phyloP scores from a whole-genome alignment of 2,113 vertebrate genomes.

The Hepsetus odoe region DNA sequence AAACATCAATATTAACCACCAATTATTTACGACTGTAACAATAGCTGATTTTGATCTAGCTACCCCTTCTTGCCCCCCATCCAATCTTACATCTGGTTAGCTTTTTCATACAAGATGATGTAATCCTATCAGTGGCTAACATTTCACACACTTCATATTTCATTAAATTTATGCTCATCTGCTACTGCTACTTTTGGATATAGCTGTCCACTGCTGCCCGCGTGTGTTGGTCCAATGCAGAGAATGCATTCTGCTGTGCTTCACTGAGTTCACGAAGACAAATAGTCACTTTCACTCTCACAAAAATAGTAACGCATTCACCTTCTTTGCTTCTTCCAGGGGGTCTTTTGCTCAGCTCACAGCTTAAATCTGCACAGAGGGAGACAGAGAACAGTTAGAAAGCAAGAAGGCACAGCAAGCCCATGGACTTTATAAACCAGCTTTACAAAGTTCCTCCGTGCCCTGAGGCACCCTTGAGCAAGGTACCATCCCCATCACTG shows the following conservation, averaged over 20 bases:
- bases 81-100: neutral
- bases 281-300: too few species aligned
- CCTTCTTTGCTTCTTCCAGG: constrained; percentile 71
- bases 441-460: neutral
- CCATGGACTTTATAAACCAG: neutral
- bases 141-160: neutral
- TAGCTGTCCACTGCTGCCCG: too few species aligned
- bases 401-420: neutral
- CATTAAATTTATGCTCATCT: too few species aligned
- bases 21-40: too few species aligned
- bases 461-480: neutral
- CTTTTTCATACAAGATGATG: neutral
- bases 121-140: neutral
- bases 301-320: too few species aligned
- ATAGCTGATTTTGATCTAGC: too few species aligned
- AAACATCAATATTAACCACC: too few species aligned
- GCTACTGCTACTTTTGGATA: too few species aligned
- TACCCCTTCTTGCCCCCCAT: too few species aligned
- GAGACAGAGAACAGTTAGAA: neutral
- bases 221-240: neutral
- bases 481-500: too few species aligned
- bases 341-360: constrained; percentile 75
- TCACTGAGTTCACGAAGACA: too few species aligned
- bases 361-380: constrained; percentile 71
- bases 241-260: neutral